Conservation (phyloP, 2,888 invertebrate species). For the Pandemis cinnamomeana region DNA sequence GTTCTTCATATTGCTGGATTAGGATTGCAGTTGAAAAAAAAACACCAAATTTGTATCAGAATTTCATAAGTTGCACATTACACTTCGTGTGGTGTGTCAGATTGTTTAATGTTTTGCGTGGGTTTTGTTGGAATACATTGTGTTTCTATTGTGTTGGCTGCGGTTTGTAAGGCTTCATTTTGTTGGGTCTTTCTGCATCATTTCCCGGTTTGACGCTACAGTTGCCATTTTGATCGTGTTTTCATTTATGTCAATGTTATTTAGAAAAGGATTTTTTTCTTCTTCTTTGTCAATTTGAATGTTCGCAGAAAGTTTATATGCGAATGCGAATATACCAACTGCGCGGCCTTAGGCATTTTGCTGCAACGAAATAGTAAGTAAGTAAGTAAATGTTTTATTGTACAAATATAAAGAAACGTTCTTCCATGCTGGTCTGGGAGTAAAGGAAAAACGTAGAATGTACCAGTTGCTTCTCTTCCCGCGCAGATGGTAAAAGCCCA, state of each 20-base stretch:
- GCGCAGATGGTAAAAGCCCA: no score
- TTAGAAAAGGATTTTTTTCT: background rate
- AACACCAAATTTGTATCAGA: background rate
- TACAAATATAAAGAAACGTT: no score
- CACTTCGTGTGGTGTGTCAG: background rate
- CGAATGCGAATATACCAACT: background rate
- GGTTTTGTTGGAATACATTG: background rate
- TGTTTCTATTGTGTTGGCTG: background rate
- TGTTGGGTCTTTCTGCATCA: background rate
- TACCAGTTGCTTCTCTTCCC: no score
- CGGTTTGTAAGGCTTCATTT: background rate
- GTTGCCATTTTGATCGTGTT: conserved; percentile 2
- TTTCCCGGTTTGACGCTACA: background rate
- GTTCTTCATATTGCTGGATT: background rate
- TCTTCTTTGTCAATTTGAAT: background rate
- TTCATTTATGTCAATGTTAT: background rate
- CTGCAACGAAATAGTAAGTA: no score
- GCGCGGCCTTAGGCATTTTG: no score
- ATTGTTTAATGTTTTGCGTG: background rate
- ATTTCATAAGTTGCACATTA: background rate
- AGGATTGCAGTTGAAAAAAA: conserved; percentile 2
- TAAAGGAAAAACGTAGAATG: no score
- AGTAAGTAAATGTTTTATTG: no score
- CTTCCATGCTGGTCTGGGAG: no score
- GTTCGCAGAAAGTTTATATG: background rate